Percentiles rank a stretch among this genome's conserved stretches.
Evolutionary conservation across 2,113 vertebrate genomes (phyloP).

Genomic region (Tachycineta bicolor): DNA sequence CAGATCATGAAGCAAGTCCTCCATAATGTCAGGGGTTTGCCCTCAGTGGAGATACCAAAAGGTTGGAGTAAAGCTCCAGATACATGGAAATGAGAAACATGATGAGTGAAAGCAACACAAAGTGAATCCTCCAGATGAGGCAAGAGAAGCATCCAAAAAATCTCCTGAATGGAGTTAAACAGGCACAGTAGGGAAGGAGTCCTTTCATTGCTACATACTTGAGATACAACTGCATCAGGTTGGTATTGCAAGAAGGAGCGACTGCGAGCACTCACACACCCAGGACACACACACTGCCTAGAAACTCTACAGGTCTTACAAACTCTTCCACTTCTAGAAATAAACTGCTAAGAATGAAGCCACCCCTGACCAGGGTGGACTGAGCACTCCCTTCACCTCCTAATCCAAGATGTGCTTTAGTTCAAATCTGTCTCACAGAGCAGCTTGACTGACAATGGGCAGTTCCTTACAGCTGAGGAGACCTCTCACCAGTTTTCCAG

Average conservation of each 20-base stretch:
- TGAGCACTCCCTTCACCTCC: not conserved
- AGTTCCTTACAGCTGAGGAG: not conserved
- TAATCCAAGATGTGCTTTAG: not conserved
- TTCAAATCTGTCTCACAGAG: not conserved
- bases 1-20: not conserved
- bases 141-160: not conserved
- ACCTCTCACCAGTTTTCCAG: not conserved
- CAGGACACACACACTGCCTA: not conserved
- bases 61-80: not conserved
- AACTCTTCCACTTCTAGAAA: not conserved
- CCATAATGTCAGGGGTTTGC: not conserved
- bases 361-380: not conserved
- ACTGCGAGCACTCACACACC: not conserved
- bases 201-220: not conserved
- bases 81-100: not conserved
- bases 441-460: not conserved
- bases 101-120: not conserved
- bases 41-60: not conserved
- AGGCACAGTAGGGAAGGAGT: not conserved
- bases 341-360: not conserved
- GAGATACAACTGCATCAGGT: not conserved
- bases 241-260: not conserved
- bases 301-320: not conserved
- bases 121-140: not conserved
- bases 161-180: accelerated